Evolutionary conservation across 2,797 vertebrate species (phyloP), one percentile per base, ranked within the genome.

Genomic region (Myotis myotis): DNA sequence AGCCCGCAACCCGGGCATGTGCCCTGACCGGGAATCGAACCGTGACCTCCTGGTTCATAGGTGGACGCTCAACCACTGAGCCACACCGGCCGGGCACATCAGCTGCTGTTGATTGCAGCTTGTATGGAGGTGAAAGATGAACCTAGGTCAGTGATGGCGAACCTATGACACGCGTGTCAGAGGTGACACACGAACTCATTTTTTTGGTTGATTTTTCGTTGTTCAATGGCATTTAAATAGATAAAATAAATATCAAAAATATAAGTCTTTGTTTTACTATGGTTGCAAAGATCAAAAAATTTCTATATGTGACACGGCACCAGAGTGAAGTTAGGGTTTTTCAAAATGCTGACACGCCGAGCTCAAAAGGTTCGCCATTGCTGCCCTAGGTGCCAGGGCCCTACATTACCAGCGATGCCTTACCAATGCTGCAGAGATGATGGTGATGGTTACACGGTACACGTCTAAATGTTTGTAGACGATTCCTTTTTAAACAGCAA

Each of bases 401-500:
- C 36, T 15, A 8, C 25, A 17, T 33, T 70, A 30, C 38, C 49
- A 38, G 19, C 0, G 53, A 79, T 12, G 72, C 10, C 28, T 70
- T 72, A 70, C n/a, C 64, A 64, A 36, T 36, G 38, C 23, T 22
- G 66, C 86, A 23, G 57, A 74, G 93, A 55, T 36, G 25, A 60
- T 8, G 33, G 83, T 47, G 68, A 78, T 17, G 75, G 64, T 16
- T 82, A 11, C 60, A 64, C 8, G 15, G 3, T 12, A 87, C 55
- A 84, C 25, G 53, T 64, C 33, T 55, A 25, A 49, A 33, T 53
- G 12, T 62, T 62, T 75, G 47, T 4, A 72, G 62, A 47, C 13
- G 44, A 92, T 66, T 95, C 75, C 44, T 83, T 84, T 91, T 47
- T 71, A 71, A 88, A 89, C 44, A 84, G 94, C 53, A 62, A 89